Evolutionary conservation across 2,888 invertebrate species (phyloP).

Genomic region (Pandemis heparana): DNA sequence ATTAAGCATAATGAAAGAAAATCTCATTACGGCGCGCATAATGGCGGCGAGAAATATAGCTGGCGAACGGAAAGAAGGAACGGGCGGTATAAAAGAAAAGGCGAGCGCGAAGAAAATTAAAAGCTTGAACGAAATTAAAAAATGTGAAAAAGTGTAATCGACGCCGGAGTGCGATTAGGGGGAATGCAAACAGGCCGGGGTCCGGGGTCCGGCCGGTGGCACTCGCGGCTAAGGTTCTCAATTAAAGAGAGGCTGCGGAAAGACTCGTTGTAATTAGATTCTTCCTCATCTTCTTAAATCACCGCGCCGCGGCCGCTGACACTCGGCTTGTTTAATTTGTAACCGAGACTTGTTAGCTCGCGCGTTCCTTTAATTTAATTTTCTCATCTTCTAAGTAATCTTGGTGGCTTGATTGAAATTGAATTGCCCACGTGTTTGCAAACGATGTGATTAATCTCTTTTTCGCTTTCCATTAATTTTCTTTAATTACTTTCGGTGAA

Average conservation of each 20-base stretch:
- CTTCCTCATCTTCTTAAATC: conserved; percentile 82
- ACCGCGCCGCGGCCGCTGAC: conserved; percentile 73
- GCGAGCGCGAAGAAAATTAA: conserved; percentile 83
- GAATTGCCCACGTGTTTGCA: conserved; percentile 55
- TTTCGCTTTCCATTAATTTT: conserved; percentile 51
- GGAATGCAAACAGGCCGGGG: conserved; percentile 73
- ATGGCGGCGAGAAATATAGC: conserved; percentile 83
- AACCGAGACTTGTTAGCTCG: conserved; percentile 83
- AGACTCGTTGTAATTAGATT: conserved; percentile 83
- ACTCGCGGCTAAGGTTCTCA: conserved; percentile 72
- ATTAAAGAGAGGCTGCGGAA: conserved; percentile 81
- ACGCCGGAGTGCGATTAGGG: conserved; percentile 77
- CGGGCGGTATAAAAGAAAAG: conserved; percentile 75
- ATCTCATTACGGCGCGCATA: conserved; percentile 84
- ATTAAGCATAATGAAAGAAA: conserved; percentile 86
- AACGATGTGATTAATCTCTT: conserved; percentile 52
- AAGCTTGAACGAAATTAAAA: conserved; percentile 84
- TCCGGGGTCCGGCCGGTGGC: conserved; percentile 48
- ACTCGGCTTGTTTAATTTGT: conserved; percentile 82
- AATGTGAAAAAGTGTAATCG: conserved; percentile 85
- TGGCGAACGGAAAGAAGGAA: conserved; percentile 71
- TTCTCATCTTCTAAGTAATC: conserved; percentile 64
- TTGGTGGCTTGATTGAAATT: conserved; percentile 70
- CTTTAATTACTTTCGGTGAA: conserved; percentile 18
- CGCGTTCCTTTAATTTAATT: conserved; percentile 77